A percentile compares a stretch with the other conserved stretches of the same genome.
Evolutionary conservation across 2,797 vertebrate genomes (phyloP).

Genomic region (Nyctalus aviator): DNA sequence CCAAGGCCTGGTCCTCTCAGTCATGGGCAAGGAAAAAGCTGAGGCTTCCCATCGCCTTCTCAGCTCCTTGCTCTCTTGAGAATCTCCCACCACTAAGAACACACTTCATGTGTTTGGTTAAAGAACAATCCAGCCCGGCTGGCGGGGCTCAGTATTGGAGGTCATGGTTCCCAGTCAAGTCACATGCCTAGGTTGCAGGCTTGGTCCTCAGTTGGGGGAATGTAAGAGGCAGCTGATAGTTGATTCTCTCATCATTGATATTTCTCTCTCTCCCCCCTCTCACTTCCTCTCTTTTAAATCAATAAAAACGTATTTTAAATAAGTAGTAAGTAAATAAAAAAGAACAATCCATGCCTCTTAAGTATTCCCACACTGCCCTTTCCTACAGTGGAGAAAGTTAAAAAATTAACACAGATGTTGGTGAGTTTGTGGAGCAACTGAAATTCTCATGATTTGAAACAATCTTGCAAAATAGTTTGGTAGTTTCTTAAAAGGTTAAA

Average conservation of each 20-base stretch:
- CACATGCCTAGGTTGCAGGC: too few species aligned
- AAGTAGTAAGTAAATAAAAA: too few species aligned
- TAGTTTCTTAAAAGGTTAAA: slow-evolving; percentile 45
- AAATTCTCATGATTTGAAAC: background rate
- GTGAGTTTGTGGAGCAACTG: background rate
- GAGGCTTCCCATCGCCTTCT: background rate
- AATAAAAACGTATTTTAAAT: too few species aligned
- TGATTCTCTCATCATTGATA: too few species aligned
- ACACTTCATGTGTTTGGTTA: background rate
- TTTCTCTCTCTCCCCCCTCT: too few species aligned
- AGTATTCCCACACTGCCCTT: background rate
- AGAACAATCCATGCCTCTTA: too few species aligned
- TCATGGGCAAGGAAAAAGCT: background rate
- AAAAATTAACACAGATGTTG: slow-evolving; percentile 23
- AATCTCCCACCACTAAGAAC: background rate
- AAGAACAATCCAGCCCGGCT: background rate
- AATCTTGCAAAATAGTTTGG: background rate
- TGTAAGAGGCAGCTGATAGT: too few species aligned
- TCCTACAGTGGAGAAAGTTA: background rate
- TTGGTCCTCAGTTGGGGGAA: too few species aligned
- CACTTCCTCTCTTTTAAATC: too few species aligned
- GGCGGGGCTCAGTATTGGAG: too few species aligned
- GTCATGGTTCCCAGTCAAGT: too few species aligned
- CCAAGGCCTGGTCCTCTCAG: background rate
- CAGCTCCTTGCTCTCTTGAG: background rate